Evolutionary conservation across 2,888 invertebrate species (phyloP), one percentile per base, ranked within the genome.

Genomic region (Aromia moschata): DNA sequence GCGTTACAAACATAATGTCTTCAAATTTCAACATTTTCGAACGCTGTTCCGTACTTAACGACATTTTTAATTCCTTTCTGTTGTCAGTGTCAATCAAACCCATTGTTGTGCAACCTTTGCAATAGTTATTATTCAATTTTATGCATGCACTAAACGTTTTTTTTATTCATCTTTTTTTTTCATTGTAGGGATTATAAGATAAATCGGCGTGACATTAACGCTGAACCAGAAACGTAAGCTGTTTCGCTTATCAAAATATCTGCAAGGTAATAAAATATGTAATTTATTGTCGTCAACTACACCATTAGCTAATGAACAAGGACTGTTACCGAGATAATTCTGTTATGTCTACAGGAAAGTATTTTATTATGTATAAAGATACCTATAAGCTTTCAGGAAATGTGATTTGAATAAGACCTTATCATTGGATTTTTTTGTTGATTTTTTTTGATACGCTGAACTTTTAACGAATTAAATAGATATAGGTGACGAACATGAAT

Each of bases 171-270:
- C n/a, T 55, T 40, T 20, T 45, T 30, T 43, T 36, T 60, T 66
- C 11, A 46, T 55, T 61, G 56, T 60, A 49, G 15, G 41, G 30
- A 41, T 37, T 36, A 14, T 31, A 31, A 62, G 60, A 67, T 65
- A 56, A 60, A 65, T 62, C 37, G 55, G 40, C 38, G 17, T 56
- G 63, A 53, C 60, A 64, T 62, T 60, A 56, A 60, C 38, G 51
- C 51, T 56, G 36, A 55, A 60, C 56, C 61, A 60, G 51, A 51
- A 62, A 60, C 51, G 60, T 57, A 56, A 60, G 60, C 40, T 47
- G 52, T 53, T 45, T 16, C 44, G 61, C 56, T 59, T 55, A 58
- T 59, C 61, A 55, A 59, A 59, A 58, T 61, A 64, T 61, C 57
- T 56, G 54, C 47, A 49, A 25, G 44, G 60, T 55, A 55, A 64